Percentiles rank a stretch among this genome's conserved stretches.
Evolutionary conservation across 2,797 vertebrate genomes (phyloP).

Genomic region (Acanthis flammea): DNA sequence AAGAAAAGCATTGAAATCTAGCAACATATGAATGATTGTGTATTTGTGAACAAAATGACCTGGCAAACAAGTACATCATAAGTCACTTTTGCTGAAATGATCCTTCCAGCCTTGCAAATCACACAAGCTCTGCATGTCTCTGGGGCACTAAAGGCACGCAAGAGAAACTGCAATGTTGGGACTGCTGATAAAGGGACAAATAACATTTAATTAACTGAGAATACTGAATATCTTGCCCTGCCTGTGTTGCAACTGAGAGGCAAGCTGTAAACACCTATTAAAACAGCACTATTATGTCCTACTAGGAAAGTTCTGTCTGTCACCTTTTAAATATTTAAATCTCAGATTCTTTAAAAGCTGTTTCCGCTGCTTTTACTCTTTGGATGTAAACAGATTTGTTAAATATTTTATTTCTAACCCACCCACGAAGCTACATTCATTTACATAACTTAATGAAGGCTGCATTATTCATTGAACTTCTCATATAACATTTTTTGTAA

Average conservation of each 20-base stretch:
- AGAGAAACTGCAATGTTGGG: background rate
- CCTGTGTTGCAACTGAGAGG: background rate
- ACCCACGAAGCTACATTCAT: conserved; percentile 48
- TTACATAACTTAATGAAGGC: conserved; percentile 62
- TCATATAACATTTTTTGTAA: conserved; percentile 58
- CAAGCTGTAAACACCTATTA: background rate
- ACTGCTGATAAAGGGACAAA: background rate
- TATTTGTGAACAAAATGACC: conserved; percentile 1
- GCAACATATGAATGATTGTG: background rate
- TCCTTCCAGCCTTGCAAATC: background rate
- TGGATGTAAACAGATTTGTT: conserved; percentile 46
- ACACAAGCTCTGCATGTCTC: background rate
- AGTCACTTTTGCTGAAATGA: conserved; percentile 6
- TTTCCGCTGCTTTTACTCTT: background rate
- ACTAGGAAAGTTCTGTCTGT: background rate
- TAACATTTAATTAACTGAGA: background rate
- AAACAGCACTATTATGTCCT: background rate
- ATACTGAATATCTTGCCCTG: background rate
- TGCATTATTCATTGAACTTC: conserved; percentile 67
- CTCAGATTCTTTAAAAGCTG: conserved; percentile 39
- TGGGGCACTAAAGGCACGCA: background rate
- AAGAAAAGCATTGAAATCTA: background rate
- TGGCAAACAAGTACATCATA: background rate
- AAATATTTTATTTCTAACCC: conserved; percentile 62
- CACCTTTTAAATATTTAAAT: conserved; percentile 51